Evolutionary conservation across 2,113 vertebrate genomes (phyloP), one percentile per base, ranked within the genome.

Genomic region (Mesitornis unicolor): DNA sequence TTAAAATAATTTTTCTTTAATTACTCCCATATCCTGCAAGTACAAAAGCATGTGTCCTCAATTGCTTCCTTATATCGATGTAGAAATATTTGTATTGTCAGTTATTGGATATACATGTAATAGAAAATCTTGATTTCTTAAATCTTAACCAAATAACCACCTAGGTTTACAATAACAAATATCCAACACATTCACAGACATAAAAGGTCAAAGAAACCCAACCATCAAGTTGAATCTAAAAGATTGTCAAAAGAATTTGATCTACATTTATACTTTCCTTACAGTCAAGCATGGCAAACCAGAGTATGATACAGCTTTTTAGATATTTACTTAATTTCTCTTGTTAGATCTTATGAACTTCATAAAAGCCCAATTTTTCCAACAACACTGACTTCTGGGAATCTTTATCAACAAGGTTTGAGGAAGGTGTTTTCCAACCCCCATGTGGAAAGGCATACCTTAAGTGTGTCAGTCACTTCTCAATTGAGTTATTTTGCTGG

Each of bases 261-360:
- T 42, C 61, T 20, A 20, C 38, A 29, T 36, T 67, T 25, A 45
- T 50, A 38, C 35, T 76, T 71, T 56, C 24, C 20, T 18, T 35
- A 25, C 8, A 35, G 13, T 40, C 42, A 43, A 35, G 38, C 15
- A 40, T 6, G 24, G 14, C 54, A 79, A 26, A 63, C 13, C 28
- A 35, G 28, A 40, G 8, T 56, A 40, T 50, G 47, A 35, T 19
- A n/a, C 0, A 0, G 9, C 10, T 28, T 67, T 71, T 89, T 35
- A 81, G 31, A 38, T 54, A 43, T n/a, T 47, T 36, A n/a, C 65
- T 60, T 35, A 3, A 20, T 83, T 77, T 87, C 14, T 38, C 22
- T 40, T 54, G 3, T 76, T 71, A 81, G 47, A 19, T 73, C 54
- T 13, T 20, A 21, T 7, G 9, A 84, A 29, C 43, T 64, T 91